Percentiles rank a stretch among this genome's conserved stretches.
Evolutionary conservation across 2,888 invertebrate species (phyloP).

Genomic region (Andrena haemorrhoa): DNA sequence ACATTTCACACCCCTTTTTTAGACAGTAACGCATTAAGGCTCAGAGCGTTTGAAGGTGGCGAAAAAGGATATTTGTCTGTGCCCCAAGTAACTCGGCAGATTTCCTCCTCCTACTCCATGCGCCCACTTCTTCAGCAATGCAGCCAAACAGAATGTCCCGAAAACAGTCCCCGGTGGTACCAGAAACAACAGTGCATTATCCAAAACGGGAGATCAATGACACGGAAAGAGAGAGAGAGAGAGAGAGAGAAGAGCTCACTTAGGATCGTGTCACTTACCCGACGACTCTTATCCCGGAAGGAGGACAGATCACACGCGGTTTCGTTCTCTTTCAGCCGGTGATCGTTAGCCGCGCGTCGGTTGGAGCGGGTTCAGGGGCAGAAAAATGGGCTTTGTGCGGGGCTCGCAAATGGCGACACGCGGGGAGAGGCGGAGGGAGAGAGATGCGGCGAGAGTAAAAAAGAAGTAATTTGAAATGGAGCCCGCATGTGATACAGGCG

Average conservation of each 20-base stretch:
- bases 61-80: too few relatives aligned
- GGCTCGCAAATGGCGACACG: conserved; percentile 63
- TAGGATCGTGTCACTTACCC: conserved; percentile 45
- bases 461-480: conserved; percentile 77
- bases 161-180: too few relatives aligned
- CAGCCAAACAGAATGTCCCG: too few relatives aligned
- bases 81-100: background rate
- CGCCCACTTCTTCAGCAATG: background rate
- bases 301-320: conserved; percentile 51
- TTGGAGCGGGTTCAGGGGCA: conserved; percentile 44
- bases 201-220: background rate
- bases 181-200: conserved; percentile 16
- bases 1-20: too few relatives aligned
- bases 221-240: background rate
- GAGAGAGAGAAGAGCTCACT: conserved; percentile 25
- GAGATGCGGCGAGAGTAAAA: conserved; percentile 56
- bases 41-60: too few relatives aligned
- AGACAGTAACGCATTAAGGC: too few relatives aligned
- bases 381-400: conserved; percentile 74
- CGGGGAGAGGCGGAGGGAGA: background rate
- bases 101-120: background rate
- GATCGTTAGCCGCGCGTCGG: background rate
- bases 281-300: conserved; percentile 46
- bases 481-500: conserved; percentile 74
- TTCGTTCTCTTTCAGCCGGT: conserved; percentile 47